phyloP scores from a whole-genome alignment of 2,113 vertebrate genomes.

The Tachysurus vachellii region DNA sequence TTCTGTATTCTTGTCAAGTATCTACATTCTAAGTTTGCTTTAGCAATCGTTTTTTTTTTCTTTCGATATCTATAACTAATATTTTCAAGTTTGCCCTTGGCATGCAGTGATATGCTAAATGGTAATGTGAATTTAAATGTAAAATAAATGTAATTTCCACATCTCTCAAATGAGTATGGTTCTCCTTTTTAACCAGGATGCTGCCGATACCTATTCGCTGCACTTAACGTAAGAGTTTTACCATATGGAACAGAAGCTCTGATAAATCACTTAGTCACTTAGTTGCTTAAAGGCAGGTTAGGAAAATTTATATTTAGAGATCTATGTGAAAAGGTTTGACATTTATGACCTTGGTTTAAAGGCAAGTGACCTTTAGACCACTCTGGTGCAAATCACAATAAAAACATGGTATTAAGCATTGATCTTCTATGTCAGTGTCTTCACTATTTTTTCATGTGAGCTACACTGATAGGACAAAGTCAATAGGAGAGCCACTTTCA shows the following conservation, averaged over 20 bases:
- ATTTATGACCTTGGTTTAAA: constrained; percentile 48
- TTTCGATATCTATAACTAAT: background rate
- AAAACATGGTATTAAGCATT: background rate
- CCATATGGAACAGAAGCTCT: background rate
- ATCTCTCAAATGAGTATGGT: background rate
- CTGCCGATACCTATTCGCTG: too few species aligned
- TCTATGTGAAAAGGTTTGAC: constrained; percentile 18
- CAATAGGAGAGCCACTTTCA: too few species aligned
- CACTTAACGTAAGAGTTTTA: background rate
- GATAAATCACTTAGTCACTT: background rate
- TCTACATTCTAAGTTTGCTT: background rate
- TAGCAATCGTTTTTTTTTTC: background rate
- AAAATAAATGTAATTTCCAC: background rate
- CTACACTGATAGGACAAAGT: too few species aligned
- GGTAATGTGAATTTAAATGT: background rate
- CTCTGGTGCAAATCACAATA: background rate
- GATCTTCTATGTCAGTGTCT: too few species aligned
- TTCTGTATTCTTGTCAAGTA: background rate
- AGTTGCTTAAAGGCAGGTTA: background rate
- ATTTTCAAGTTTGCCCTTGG: background rate
- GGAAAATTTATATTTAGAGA: background rate
- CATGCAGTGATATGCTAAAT: background rate
- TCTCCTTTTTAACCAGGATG: background rate
- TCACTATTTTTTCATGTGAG: too few species aligned
- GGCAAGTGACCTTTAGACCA: constrained; percentile 21